Evolutionary conservation across 1,140 invertebrate species (phyloP), one percentile per base, ranked within the genome.

Genomic region (Littorina saxatilis): DNA sequence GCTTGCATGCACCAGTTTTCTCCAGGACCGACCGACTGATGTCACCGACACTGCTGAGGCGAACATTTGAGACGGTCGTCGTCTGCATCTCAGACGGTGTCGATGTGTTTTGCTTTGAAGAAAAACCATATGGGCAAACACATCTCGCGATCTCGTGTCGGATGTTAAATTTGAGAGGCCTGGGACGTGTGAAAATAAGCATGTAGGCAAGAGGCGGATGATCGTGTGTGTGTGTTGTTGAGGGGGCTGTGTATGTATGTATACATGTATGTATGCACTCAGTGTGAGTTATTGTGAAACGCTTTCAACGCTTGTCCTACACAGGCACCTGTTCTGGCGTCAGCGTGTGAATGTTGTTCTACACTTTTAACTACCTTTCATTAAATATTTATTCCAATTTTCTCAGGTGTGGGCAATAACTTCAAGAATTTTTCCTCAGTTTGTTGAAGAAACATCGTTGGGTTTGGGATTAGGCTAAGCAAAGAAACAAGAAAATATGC

Each of bases 121-220:
- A 78, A 66, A n/a, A 78, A 78, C 76, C 76, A 78, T 78, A 78
- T 66, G 76, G 76, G 55, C 35, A n/a, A 78, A 66, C 27, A 63
- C 76, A 43, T 39, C 20, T 66, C 55, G 55, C 76, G 23, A 23
- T 32, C 27, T 37, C n/a, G 37, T 55, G 55, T 27, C 7, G 43
- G 70, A 23, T 7, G 76, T 78, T 78, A 43, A 58, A 78, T 78
- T 27, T 40, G 35, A 61, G 32, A 37, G 74, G 68, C 68, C 43
- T 43, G 39, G 70, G 43, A 73, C 43, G 39, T 37, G 43, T 5
- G 39, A 39, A 73, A 73, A 73, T 47, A 52, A 73, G 39, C 37
- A 15, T 68, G 35, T 68, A 15, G 13, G 9, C 9, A 32, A 66
- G 35, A 20, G 66, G 32, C 39, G 35, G 2, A 2, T 68, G n/a